Conservation (phyloP, 2,113 vertebrate genomes). For the Hystrix cristata region DNA sequence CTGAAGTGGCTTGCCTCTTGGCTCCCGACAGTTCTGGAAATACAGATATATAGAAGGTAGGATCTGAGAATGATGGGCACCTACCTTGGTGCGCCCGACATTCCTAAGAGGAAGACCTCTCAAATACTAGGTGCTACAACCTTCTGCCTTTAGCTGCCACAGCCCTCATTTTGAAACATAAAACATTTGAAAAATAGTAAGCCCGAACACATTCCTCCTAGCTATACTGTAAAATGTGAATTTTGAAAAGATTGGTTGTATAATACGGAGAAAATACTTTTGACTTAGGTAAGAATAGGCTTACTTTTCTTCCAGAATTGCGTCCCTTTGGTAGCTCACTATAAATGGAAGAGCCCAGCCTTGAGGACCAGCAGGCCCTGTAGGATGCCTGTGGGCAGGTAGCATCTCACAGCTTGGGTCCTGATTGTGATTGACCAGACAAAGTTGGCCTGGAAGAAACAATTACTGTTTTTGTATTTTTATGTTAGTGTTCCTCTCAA, state of each 20-base stretch:
- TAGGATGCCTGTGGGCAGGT: not conserved
- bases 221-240: not conserved
- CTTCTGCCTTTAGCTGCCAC: not conserved
- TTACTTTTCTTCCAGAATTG: not conserved
- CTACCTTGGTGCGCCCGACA: not conserved
- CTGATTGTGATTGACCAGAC: not conserved
- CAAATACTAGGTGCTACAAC: not conserved
- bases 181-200: conserved; percentile 31
- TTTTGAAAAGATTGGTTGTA: conserved; percentile 2
- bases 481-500: not conserved
- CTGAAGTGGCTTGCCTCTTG: too few relatives aligned
- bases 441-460: not conserved
- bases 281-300: not conserved
- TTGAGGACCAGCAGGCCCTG: not conserved
- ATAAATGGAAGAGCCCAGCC: not conserved
- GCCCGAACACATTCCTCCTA: not conserved
- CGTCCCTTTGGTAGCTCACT: not conserved
- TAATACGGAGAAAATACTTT: conserved; percentile 1
- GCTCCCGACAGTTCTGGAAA: too few relatives aligned
- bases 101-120: not conserved
- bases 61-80: not conserved
- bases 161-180: not conserved
- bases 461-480: not conserved
- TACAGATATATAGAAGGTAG: not conserved
- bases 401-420: not conserved